Base-by-base conservation (phyloP, 2,888 invertebrate species). In the Orthosia cruda region DNA sequence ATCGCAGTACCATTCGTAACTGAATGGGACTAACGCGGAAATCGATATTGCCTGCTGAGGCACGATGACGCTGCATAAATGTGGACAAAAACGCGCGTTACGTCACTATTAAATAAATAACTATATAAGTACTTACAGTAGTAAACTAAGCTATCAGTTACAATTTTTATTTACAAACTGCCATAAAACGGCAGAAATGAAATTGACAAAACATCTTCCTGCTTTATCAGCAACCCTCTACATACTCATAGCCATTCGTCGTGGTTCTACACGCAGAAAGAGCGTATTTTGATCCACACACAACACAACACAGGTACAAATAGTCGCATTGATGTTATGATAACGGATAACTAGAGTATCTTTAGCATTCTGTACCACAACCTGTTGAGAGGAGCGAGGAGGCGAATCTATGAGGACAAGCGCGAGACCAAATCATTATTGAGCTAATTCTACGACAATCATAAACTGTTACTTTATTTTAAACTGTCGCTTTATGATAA, bases 61-160 rank as follows among this genome's bases (percentile, higher is more conserved):
- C 64, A 74, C 50, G 63, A 57, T 74, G 74, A 74, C 63, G 18
- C 32, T 72, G 73, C 73, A 72, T 49, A 55, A 73, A 23, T 49
- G 9, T 40, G 16, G 20, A 40, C 16, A 58, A 74, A 62, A 74
- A 74, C 50, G 18, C n/a, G 65, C 7, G 13, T 72, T 71, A 71
- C 66, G 59, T 75, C 76, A 75, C 52, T 59, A 59, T 52, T 23
- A 58, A 47, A 47, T 65, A 74, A 74, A 74, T 59, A 65, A 52
- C 13, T 23, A 47, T 59, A 32, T 52, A 13, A 23, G 49, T 23
- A 40, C 18, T 47, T 16, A n/a, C 26, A n/a, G 16, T 57, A 45
- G 7, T 23, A 32, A 52, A 59, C 40, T 58, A 11, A 26, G 26
- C 50, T n/a, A 23, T 7, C 47, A 23, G 11, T 20, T 47, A 5